These are phyloP conservation scores for Chionis minor DNA, from an alignment of 2,113 vertebrate genomes.

Conservation along the genomic window DNA sequence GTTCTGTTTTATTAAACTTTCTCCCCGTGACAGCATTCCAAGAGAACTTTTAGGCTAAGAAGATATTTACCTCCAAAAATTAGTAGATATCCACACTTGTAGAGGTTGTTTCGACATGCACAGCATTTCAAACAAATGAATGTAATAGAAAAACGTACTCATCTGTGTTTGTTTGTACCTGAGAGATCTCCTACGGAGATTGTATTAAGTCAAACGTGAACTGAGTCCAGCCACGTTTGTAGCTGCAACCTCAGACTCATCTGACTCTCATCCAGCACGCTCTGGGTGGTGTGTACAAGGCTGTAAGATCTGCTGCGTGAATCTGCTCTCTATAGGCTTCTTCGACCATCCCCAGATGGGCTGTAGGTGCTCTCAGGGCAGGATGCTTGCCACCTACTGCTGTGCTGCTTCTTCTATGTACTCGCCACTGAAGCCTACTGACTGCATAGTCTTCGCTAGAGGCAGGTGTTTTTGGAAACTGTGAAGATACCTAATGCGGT, in stretches of 20 bases:
- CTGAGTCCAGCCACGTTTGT: neutral
- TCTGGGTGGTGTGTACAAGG: neutral
- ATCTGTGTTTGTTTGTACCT: neutral
- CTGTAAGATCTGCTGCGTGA: neutral
- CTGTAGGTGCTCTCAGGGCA: neutral
- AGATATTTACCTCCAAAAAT: slow-evolving; percentile 53
- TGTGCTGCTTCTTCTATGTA: accelerated
- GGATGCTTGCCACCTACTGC: neutral
- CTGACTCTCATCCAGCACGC: neutral
- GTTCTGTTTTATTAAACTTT: slow-evolving; percentile 61
- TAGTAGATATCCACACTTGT: neutral
- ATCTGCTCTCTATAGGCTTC: neutral
- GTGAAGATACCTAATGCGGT: neutral
- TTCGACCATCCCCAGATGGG: neutral
- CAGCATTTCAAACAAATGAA: neutral
- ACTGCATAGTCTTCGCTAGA: neutral
- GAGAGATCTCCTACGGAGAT: neutral
- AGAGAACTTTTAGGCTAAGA: slow-evolving; percentile 34
- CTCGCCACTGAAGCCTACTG: neutral
- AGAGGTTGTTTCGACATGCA: neutral
- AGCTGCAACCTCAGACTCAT: neutral
- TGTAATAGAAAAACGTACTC: neutral
- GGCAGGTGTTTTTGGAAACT: neutral
- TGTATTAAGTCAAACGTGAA: neutral
- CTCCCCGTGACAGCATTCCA: slow-evolving; percentile 22